phyloP scores from a whole-genome alignment of 2,113 vertebrate genomes.

The Catharus minimus region DNA sequence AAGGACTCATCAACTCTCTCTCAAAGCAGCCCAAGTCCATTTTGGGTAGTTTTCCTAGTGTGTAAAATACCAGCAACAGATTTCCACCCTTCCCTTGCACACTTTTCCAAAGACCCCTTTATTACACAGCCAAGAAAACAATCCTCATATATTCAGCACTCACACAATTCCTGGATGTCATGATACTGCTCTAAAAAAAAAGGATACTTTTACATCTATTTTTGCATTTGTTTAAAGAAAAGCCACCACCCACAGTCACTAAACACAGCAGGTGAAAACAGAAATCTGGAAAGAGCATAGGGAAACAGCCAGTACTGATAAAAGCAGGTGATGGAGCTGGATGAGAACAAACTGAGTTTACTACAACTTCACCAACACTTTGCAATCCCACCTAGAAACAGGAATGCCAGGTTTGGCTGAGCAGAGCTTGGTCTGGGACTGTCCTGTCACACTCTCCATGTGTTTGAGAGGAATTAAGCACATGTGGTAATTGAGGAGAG shows the following conservation, averaged over 20 bases:
- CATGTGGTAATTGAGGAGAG: background rate
- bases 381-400: background rate
- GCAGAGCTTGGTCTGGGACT: background rate
- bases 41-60: accelerated
- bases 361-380: background rate
- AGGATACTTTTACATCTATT: background rate
- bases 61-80: background rate
- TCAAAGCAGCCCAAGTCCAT: background rate
- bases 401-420: background rate
- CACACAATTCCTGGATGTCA: background rate
- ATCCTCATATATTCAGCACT: background rate
- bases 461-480: background rate
- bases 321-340: background rate
- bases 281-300: background rate
- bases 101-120: background rate
- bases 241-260: background rate
- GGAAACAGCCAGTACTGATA: no score
- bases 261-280: background rate
- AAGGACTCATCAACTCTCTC: background rate
- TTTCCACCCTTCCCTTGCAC: background rate
- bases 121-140: background rate
- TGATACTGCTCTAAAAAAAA: background rate
- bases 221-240: background rate
- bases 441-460: accelerated
- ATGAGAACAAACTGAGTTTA: background rate